phyloP scores from a whole-genome alignment of 2,888 invertebrate genomes.

The Siphlonurus alternatus region DNA sequence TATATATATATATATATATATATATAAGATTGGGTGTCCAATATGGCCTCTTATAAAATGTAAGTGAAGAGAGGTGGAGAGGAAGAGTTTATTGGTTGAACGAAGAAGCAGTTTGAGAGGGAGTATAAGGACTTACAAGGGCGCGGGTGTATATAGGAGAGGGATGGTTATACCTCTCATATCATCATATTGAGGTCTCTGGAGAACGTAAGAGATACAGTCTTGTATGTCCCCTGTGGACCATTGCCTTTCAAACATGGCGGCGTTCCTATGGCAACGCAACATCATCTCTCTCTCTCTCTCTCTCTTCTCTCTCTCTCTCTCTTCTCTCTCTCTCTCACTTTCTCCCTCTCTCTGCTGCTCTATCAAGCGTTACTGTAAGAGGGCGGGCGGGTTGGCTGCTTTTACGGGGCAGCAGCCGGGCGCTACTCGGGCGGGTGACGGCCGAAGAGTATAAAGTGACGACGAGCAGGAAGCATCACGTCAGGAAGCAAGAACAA shows the following conservation, averaged over 20 bases:
- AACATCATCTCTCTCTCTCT: neutral
- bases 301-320: neutral
- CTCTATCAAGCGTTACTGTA: too few relatives aligned
- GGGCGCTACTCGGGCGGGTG: too few relatives aligned
- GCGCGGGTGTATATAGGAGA: neutral
- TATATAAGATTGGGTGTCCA: neutral
- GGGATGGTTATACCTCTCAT: neutral
- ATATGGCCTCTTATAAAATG: neutral
- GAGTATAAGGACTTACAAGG: neutral
- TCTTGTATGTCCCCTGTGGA: neutral
- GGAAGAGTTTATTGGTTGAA: neutral
- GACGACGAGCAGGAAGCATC: too few relatives aligned
- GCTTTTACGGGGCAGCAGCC: too few relatives aligned
- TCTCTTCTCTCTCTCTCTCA: neutral
- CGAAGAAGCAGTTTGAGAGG: too few relatives aligned
- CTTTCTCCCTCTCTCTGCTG: neutral
- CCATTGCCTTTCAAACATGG: neutral
- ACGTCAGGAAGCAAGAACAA: too few relatives aligned
- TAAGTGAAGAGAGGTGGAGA: neutral
- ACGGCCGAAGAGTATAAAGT: too few relatives aligned
- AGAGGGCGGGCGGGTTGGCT: too few relatives aligned
- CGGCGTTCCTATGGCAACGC: neutral
- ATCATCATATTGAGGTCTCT: neutral
- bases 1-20: neutral
- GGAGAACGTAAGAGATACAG: neutral